Percentiles rank a stretch among this genome's conserved stretches.
Evolutionary conservation across 2,113 vertebrate genomes (phyloP).

Genomic region (Ramphastos sulfuratus): DNA sequence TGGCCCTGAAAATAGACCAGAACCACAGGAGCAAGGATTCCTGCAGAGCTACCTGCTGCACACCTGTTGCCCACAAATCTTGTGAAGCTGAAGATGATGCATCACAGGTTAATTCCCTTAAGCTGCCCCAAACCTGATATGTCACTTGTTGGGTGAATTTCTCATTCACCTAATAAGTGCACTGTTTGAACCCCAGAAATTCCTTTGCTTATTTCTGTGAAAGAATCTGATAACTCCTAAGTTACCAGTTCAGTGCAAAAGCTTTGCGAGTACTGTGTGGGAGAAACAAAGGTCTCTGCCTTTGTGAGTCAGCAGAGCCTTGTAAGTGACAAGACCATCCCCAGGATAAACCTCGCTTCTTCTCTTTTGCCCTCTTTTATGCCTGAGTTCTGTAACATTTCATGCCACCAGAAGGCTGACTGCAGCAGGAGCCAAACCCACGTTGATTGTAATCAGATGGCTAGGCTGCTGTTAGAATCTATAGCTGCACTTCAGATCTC

Average conservation of each 20-base stretch:
- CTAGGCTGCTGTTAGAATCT: background rate
- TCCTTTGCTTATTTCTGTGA: background rate
- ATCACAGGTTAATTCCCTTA: background rate
- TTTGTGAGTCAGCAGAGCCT: background rate
- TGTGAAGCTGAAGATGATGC: background rate
- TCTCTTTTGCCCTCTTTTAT: background rate
- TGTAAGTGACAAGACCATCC: background rate
- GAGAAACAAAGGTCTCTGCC: background rate
- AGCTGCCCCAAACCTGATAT: background rate
- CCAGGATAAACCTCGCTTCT: background rate
- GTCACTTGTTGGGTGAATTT: background rate
- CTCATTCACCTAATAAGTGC: background rate
- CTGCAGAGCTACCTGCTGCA: background rate
- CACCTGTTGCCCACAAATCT: background rate
- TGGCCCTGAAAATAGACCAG: background rate
- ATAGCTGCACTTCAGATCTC: background rate
- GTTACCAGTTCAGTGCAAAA: background rate
- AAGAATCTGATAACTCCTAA: background rate
- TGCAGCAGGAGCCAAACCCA: background rate
- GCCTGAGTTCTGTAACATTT: background rate
- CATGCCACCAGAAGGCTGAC: background rate
- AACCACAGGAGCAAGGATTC: background rate
- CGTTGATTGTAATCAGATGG: background rate
- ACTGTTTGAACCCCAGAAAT: fast-evolving
- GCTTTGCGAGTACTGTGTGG: background rate